These are phyloP conservation scores for Gyps fulvus DNA, from an alignment of 2,113 vertebrate genomes.

Conservation along the genomic window DNA sequence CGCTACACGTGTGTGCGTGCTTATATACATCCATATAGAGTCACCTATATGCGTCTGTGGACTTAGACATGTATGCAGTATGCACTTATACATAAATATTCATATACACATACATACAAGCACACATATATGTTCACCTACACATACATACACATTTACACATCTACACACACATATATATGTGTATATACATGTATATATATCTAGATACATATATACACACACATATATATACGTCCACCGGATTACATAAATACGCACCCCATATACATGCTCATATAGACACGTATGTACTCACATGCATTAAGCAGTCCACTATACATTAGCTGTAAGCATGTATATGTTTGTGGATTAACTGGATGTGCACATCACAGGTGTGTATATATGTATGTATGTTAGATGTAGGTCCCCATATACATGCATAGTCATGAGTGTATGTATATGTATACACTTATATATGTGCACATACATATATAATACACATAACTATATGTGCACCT, in stretches of 20 bases:
- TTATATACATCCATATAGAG: not conserved
- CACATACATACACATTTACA: not conserved
- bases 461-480: not conserved
- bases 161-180: no score
- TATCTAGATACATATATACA: no score
- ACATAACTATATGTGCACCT: not conserved
- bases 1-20: no score
- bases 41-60: not conserved
- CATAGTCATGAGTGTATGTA: fast-evolving
- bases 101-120: no score
- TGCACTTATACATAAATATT: not conserved
- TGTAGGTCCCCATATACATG: not conserved
- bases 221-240: not conserved
- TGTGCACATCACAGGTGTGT: not conserved
- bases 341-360: not conserved
- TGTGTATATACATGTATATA: no score
- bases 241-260: not conserved
- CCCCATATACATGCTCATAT: not conserved
- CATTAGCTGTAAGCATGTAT: not conserved
- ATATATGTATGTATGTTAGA: not conserved
- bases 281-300: not conserved
- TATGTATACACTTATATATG: not conserved
- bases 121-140: not conserved
- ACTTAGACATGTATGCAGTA: not conserved
- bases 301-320: not conserved